Evolutionary conservation across 2,888 invertebrate species (phyloP), one percentile per base, ranked within the genome.

Genomic region (Pammene aurita): DNA sequence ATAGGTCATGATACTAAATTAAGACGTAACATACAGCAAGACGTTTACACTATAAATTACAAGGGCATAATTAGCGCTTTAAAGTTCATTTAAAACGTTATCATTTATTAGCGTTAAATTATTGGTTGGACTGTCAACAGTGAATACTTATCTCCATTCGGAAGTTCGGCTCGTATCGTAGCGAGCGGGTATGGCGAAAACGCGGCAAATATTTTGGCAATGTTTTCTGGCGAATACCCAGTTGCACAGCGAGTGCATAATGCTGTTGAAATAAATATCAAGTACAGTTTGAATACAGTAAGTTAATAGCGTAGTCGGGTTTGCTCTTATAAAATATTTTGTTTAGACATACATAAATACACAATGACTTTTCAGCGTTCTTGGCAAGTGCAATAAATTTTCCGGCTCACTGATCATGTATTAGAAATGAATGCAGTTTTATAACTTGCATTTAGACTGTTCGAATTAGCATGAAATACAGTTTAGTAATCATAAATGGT

Each of bases 151-250:
- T 80, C 79, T 76, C 76, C 77, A 78, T 80, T 78, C 67, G 73
- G 69, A 76, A 78, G 75, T 80, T 80, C 72, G 77, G 44, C 52
- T 64, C 64, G 57, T 63, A 50, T 64, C 64, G 57, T 63, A 78
- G 77, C 75, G 75, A 81, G 81, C 80, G 82, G 76, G 77, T 82
- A 83, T 80, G 77, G 83, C 79, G 79, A 85, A 82, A 82, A 80
- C 76, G 77, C 78, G 78, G 80, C 80, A 81, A 83, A 85, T 86
- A 84, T 86, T 54, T 89, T 89, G 87, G 88, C 87, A 87, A 82
- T 84, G 82, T 79, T 78, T 82, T 82, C 81, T 89, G 88, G 88
- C 88, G 75, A 74, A 71, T 80, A 76, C 83, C 86, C 87, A 88
- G 86, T 84, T 75, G 77, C 44, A 63, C 41, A 50, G 64, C 68